Conservation (phyloP, 1,140 invertebrate genomes). For the Neoseiulus cucumeris region DNA sequence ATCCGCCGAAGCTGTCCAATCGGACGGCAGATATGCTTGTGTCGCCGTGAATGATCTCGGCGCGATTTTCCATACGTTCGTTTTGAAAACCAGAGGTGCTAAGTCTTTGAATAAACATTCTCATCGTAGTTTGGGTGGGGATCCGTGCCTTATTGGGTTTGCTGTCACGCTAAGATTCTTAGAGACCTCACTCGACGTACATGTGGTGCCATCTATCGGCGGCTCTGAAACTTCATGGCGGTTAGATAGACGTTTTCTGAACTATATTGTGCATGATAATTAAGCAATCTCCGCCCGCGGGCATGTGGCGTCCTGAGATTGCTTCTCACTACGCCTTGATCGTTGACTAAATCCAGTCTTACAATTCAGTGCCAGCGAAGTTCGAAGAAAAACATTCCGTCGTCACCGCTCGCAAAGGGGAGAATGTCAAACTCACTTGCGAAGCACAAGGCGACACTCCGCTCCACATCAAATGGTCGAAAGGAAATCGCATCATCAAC, state of each 20-base stretch:
- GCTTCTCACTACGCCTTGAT: not conserved
- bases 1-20: too few relatives aligned
- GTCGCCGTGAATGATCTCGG: too few relatives aligned
- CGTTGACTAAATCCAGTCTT: not conserved
- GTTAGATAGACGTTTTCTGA: not conserved
- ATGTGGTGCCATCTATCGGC: slow-evolving; percentile 11
- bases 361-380: slow-evolving; percentile 58
- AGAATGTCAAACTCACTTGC: slow-evolving; percentile 76
- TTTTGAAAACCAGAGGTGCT: too few relatives aligned
- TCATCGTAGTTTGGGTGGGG: too few relatives aligned
- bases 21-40: too few relatives aligned
- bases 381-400: slow-evolving; percentile 78
- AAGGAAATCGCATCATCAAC: slow-evolving; percentile 17
- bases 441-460: slow-evolving; percentile 91
- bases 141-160: too few relatives aligned
- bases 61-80: too few relatives aligned
- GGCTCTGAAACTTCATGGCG: not conserved
- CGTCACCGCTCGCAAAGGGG: slow-evolving; percentile 65
- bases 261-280: not conserved
- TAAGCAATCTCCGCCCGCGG: not conserved
- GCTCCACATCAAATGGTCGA: slow-evolving; percentile 68
- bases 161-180: too few relatives aligned
- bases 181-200: not conserved
- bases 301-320: not conserved
- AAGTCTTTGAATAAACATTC: too few relatives aligned